phyloP scores from a whole-genome alignment of 2,113 vertebrate species.

The Dryoscopus gambensis region DNA sequence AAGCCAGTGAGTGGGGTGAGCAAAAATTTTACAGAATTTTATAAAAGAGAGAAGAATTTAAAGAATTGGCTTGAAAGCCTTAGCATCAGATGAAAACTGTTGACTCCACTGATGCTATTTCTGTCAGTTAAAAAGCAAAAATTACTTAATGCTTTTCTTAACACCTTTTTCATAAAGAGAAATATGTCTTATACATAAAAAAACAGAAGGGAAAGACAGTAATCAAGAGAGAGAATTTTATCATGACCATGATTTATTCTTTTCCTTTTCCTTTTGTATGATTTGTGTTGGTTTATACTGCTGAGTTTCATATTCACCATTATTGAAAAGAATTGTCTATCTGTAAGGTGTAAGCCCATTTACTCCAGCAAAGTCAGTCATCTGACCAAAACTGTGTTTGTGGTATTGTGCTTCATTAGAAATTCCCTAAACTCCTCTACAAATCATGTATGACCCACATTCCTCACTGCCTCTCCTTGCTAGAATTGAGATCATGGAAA shows the following conservation, averaged over 20 bases:
- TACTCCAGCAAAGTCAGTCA: background rate
- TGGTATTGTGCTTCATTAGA: background rate
- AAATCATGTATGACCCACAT: background rate
- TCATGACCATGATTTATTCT: background rate
- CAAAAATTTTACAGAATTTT: background rate
- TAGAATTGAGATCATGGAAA: background rate
- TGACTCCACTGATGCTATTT: background rate
- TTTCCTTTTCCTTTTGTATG: background rate
- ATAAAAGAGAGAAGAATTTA: background rate
- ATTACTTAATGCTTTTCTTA: background rate
- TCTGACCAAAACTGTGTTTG: background rate
- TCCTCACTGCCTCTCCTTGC: background rate
- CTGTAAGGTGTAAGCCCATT: background rate
- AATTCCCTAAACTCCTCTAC: background rate
- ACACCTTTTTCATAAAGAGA: background rate
- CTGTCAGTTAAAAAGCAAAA: background rate
- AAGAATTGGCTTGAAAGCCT: background rate
- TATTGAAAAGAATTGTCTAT: background rate
- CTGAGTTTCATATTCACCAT: background rate
- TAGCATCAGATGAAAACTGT: accelerated
- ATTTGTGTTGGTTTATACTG: background rate
- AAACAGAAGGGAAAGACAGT: background rate
- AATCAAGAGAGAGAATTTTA: background rate
- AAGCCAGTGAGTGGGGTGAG: background rate
- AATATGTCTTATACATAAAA: background rate